phyloP scores from a whole-genome alignment of 2,888 invertebrate species.

The Torymus auratus region DNA sequence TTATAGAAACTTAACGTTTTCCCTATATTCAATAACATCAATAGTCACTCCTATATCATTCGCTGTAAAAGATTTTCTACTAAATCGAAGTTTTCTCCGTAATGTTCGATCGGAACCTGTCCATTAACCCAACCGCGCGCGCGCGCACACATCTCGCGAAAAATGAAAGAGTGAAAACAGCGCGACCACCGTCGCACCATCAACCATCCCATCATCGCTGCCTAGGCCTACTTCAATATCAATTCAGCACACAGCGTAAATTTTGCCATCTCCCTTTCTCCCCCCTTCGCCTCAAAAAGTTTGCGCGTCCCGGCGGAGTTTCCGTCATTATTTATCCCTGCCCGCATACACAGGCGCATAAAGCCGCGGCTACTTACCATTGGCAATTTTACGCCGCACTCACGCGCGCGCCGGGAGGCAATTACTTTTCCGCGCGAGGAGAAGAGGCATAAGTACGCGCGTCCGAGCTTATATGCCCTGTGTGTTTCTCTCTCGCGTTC shows the following conservation, averaged over 20 bases:
- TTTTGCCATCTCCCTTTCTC: neutral
- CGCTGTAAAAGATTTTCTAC: too few relatives aligned
- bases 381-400: slow-evolving; percentile 26
- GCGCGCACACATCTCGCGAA: too few relatives aligned
- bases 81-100: too few relatives aligned
- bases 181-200: neutral
- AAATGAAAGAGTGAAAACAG: slow-evolving; percentile 28
- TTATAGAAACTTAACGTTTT: too few relatives aligned
- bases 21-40: too few relatives aligned
- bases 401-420: slow-evolving; percentile 7
- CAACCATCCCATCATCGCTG: slow-evolving; percentile 4
- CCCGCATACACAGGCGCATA: neutral
- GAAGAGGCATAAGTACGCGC: too few relatives aligned
- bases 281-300: neutral
- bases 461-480: too few relatives aligned
- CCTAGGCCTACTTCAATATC: slow-evolving; percentile 25
- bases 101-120: too few relatives aligned
- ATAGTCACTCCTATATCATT: too few relatives aligned
- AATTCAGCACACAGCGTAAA: slow-evolving; percentile 14
- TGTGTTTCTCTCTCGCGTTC: too few relatives aligned
- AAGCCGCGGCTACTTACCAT: neutral
- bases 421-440: slow-evolving; percentile 41
- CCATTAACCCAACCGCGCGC: neutral
- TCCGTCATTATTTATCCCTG: slow-evolving; percentile 30
- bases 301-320: slow-evolving; percentile 1